A percentile compares a stretch with the other conserved stretches of the same genome.
These are phyloP conservation scores for Acanthoscelides obtectus DNA, from an alignment of 2,888 invertebrate genomes.

Conservation along the genomic window DNA sequence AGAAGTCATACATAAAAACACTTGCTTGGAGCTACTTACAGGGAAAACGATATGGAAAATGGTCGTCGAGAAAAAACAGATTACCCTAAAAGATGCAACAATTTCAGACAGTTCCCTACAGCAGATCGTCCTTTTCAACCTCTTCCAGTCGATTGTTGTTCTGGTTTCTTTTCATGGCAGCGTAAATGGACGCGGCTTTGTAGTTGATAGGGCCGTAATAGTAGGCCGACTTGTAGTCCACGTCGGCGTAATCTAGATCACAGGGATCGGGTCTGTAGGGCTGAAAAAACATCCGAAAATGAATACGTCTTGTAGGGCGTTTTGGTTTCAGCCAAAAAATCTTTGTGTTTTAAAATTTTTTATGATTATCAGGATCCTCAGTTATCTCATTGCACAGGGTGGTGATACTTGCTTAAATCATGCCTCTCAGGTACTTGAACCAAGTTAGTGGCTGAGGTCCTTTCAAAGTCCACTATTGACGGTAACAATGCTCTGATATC, in stretches of 20 bases:
- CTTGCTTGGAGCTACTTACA: background rate
- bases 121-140: constrained; percentile 39
- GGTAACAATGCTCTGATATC: no score
- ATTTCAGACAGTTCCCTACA: constrained; percentile 30
- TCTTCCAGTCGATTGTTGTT: constrained; percentile 40
- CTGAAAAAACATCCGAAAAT: no score
- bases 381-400: no score
- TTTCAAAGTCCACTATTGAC: no score
- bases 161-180: constrained; percentile 65
- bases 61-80: background rate
- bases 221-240: constrained; percentile 66
- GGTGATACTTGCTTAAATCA: no score
- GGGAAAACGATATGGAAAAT: background rate
- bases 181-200: constrained; percentile 81
- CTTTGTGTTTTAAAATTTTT: no score
- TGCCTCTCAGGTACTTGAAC: no score
- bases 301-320: no score
- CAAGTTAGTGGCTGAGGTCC: no score
- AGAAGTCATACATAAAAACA: background rate
- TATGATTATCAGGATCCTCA: no score
- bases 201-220: constrained; percentile 88
- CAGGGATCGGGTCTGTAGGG: constrained; percentile 71
- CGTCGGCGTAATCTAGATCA: constrained; percentile 86
- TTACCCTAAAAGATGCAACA: constrained; percentile 10
- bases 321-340: no score